A percentile compares a stretch with the other conserved stretches of the same genome.
Evolutionary conservation across 2,888 invertebrate species (phyloP).

Genomic region (Hydrotaea diabolus): DNA sequence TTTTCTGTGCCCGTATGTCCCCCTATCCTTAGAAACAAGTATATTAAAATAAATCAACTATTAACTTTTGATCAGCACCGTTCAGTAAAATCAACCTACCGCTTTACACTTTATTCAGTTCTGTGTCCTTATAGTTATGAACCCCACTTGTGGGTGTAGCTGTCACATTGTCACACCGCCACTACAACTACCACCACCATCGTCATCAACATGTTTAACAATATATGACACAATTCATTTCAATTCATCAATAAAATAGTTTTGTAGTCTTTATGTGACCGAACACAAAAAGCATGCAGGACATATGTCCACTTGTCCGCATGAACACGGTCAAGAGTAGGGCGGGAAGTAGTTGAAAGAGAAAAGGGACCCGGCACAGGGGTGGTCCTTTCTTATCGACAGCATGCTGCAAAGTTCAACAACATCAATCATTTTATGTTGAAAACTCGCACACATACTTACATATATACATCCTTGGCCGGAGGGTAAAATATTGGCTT

Average conservation of each 20-base stretch:
- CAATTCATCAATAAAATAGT: conserved; percentile 66
- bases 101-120: too few species aligned
- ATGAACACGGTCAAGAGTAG: background rate
- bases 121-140: conserved; percentile 17
- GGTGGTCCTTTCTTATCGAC: background rate
- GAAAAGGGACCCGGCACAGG: too few species aligned
- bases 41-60: too few species aligned
- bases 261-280: conserved; percentile 61
- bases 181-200: background rate
- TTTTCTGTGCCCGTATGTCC: too few species aligned
- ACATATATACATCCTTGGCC: background rate
- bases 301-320: background rate
- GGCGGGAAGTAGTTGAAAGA: background rate
- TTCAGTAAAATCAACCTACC: too few species aligned
- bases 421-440: conserved; percentile 62
- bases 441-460: background rate
- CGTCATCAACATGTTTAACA: conserved; percentile 32
- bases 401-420: conserved; percentile 27
- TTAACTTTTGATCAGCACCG: too few species aligned
- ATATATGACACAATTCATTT: conserved; percentile 59
- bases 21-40: too few species aligned
- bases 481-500: conserved; percentile 44
- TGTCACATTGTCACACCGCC: background rate
- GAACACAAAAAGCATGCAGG: conserved; percentile 21
- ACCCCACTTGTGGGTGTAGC: background rate